Conservation (phyloP, 1,140 invertebrate species). For the Micrasema minimum region DNA sequence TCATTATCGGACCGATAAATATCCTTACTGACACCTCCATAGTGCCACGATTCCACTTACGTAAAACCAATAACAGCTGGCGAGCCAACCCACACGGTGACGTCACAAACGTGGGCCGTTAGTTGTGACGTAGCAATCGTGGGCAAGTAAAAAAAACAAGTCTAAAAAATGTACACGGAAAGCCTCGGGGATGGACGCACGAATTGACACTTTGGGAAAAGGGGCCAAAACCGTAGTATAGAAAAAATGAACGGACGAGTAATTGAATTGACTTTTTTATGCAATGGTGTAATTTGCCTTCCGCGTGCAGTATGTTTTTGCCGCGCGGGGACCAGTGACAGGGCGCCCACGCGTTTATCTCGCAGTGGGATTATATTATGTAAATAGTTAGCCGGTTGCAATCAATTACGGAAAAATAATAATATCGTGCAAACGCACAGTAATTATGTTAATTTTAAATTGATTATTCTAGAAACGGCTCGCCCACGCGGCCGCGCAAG, state of each 20-base stretch:
- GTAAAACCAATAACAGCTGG: neutral
- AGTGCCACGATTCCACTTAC: neutral
- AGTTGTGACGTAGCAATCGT: neutral
- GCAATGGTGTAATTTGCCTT: neutral
- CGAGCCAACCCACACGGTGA: neutral
- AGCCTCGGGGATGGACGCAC: constrained; percentile 7
- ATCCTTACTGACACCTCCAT: neutral
- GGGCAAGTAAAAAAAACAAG: constrained; percentile 4
- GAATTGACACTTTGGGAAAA: neutral
- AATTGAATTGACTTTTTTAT: neutral
- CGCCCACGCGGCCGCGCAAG: constrained; percentile 18
- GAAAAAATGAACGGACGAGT: neutral
- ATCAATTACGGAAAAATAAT: constrained; percentile 18
- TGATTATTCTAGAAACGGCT: constrained; percentile 12
- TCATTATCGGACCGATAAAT: neutral
- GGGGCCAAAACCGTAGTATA: neutral
- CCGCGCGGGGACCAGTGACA: neutral
- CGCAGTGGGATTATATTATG: constrained; percentile 27
- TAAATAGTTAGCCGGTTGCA: constrained; percentile 18
- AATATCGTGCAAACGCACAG: constrained; percentile 9
- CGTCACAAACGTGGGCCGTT: constrained; percentile 2
- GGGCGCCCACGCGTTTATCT: constrained; percentile 2
- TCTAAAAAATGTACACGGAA: neutral
- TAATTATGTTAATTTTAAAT: constrained; percentile 25
- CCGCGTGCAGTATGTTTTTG: neutral